Evolutionary conservation across 2,113 vertebrate genomes (phyloP).

Genomic region (Oceanites oceanicus): DNA sequence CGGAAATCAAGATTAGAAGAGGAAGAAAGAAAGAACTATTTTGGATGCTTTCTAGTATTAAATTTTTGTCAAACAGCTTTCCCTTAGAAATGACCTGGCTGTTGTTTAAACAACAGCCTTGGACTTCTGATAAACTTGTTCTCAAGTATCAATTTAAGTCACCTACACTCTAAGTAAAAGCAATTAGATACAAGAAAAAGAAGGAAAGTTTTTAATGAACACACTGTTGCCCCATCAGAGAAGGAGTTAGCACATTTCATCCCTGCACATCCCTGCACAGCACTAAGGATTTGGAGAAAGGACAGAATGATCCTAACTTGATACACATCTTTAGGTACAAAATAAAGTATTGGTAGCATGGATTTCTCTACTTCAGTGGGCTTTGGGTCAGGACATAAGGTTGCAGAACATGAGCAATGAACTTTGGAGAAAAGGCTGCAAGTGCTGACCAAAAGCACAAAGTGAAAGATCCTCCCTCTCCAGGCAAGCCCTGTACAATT

Average conservation of each 20-base stretch:
- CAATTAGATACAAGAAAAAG: not conserved
- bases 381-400: not conserved
- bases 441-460: not conserved
- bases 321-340: not conserved
- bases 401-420: not conserved
- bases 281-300: not conserved
- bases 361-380: not conserved
- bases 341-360: not conserved
- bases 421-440: not conserved
- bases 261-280: not conserved
- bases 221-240: not conserved
- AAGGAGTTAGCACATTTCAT: not conserved
- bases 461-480: not conserved
- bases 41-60: not conserved
- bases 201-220: not conserved
- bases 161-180: not conserved
- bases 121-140: not conserved
- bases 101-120: not conserved
- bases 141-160: not conserved
- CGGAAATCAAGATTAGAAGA: not conserved
- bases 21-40: not conserved
- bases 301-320: not conserved
- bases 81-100: not conserved
- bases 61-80: not conserved
- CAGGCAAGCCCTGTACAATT: not conserved